Evolutionary conservation across 2,113 vertebrate genomes (phyloP).

Genomic region (Coreoperca whiteheadi): DNA sequence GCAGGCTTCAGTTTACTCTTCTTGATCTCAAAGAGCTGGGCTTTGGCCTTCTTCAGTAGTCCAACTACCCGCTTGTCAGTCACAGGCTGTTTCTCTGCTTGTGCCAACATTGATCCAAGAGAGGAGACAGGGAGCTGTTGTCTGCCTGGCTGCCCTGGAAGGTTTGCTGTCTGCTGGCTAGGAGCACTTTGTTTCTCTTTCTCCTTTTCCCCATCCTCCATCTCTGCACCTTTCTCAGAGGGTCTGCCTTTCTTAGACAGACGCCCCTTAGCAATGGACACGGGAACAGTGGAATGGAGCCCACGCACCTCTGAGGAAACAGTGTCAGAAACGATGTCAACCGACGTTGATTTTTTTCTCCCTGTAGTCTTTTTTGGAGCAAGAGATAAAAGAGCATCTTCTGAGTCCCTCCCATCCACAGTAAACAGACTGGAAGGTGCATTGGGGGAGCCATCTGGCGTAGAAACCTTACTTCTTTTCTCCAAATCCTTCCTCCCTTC

Average conservation of each 20-base stretch:
- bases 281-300: slow-evolving; percentile 76
- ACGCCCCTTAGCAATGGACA: slow-evolving; percentile 88
- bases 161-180: slow-evolving; percentile 73
- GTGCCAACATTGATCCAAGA: slow-evolving; percentile 91
- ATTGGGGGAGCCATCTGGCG: slow-evolving; percentile 75
- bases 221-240: slow-evolving; percentile 84
- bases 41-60: slow-evolving; percentile 96
- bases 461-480: slow-evolving; percentile 75
- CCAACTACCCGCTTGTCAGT: slow-evolving; percentile 94
- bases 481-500: slow-evolving; percentile 90
- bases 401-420: slow-evolving; percentile 78
- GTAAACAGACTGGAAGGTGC: slow-evolving; percentile 73
- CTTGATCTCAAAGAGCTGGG: slow-evolving; percentile 95
- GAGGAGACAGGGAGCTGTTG: slow-evolving; percentile 89
- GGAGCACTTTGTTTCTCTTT: slow-evolving; percentile 82
- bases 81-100: slow-evolving; percentile 94
- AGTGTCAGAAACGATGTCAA: slow-evolving; percentile 80
- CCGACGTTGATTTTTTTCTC: slow-evolving; percentile 87
- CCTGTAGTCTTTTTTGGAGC: slow-evolving; percentile 83
- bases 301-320: slow-evolving; percentile 75
- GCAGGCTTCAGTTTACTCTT: slow-evolving; percentile 95
- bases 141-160: slow-evolving; percentile 78
- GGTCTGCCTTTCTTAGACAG: slow-evolving; percentile 89
- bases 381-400: slow-evolving; percentile 67
- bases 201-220: slow-evolving; percentile 90